phyloP scores from a whole-genome alignment of 2,113 vertebrate species.

The Halichoeres trimaculatus region DNA sequence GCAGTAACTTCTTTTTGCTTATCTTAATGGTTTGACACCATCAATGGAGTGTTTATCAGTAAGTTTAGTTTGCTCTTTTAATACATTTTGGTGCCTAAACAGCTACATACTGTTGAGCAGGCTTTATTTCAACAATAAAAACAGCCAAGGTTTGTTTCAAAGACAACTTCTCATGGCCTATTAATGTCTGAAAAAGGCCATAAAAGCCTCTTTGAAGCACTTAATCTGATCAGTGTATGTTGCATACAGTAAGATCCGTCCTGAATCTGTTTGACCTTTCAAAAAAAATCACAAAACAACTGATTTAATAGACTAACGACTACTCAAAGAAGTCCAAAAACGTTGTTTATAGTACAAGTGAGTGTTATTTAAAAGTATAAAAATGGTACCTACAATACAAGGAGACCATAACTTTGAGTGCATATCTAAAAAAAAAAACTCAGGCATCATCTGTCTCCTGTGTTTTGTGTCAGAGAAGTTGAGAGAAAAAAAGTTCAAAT shows the following conservation, averaged over 20 bases:
- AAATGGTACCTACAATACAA: neutral
- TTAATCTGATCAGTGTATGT: neutral
- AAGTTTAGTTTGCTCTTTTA: no score
- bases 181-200: neutral
- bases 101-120: neutral
- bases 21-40: neutral
- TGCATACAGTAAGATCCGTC: neutral
- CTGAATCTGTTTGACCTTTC: neutral
- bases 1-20: neutral
- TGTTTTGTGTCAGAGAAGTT: neutral
- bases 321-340: neutral
- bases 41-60: neutral
- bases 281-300: neutral
- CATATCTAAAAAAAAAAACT: conserved; percentile 16
- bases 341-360: neutral
- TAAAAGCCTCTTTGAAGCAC: neutral
- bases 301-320: neutral
- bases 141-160: neutral
- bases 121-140: no score
- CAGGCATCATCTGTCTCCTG: neutral
- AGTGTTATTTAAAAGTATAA: neutral
- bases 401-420: neutral
- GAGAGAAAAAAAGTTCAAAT: neutral
- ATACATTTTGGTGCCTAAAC: neutral
- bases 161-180: neutral